A percentile compares a stretch with the other conserved stretches of the same genome.
phyloP scores from a whole-genome alignment of 2,888 invertebrate genomes.

The Caenorhabditis macrosperma region DNA sequence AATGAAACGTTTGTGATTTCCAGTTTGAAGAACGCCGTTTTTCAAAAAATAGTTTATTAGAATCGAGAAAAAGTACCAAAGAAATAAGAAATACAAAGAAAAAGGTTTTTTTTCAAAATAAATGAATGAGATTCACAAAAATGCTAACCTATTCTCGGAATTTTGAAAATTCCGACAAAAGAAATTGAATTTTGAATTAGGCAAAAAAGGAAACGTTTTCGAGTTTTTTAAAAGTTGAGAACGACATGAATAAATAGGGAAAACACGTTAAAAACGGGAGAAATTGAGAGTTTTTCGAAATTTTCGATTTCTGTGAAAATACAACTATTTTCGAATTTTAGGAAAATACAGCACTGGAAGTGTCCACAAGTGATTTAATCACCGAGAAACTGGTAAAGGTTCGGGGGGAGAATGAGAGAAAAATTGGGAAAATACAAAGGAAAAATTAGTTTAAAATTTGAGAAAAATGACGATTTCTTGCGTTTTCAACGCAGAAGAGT shows the following conservation, averaged over 20 bases:
- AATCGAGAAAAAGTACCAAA: no score
- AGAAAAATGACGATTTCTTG: neutral
- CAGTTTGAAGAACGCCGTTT: no score
- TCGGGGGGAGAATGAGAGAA: neutral
- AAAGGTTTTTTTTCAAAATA: no score
- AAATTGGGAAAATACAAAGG: neutral
- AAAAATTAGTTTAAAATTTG: neutral
- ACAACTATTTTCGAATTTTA: no score
- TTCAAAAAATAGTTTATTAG: no score
- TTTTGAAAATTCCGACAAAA: no score
- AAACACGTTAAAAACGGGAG: constrained; percentile 13
- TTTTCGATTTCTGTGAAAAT: neutral
- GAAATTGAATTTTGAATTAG: no score
- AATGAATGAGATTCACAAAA: no score
- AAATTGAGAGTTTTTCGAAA: neutral
- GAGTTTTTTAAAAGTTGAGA: constrained; percentile 3
- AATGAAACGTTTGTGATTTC: no score
- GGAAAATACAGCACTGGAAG: constrained; percentile 32
- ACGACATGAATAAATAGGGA: constrained; percentile 29
- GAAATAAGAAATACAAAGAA: no score
- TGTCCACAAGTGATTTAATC: constrained; percentile 52
- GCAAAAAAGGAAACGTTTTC: no score
- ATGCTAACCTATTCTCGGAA: no score
- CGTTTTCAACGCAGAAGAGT: neutral
- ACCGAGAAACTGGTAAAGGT: constrained; percentile 33